Conservation (phyloP, 2,113 vertebrate genomes). For the Siphamia tubifer region DNA sequence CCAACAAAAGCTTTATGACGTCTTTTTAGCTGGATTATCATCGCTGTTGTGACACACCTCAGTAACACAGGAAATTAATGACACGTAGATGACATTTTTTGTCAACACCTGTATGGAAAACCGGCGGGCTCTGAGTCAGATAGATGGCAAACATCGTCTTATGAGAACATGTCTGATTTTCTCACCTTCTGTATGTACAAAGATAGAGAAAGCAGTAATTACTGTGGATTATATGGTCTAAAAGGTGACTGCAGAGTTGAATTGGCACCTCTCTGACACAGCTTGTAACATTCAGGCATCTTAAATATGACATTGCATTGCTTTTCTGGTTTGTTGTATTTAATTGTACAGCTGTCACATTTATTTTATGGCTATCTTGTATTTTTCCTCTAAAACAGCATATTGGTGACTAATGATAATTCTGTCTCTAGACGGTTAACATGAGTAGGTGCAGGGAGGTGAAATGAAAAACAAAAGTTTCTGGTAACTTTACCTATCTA, state of each 20-base stretch:
- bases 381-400: too few relatives aligned
- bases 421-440: too few relatives aligned
- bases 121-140: constrained; percentile 16
- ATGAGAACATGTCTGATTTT: constrained; percentile 48
- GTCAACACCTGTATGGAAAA: constrained; percentile 40
- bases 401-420: too few relatives aligned
- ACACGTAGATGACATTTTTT: constrained; percentile 11
- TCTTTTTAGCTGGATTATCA: neutral
- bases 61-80: constrained; percentile 1
- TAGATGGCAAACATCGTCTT: neutral
- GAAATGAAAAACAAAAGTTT: too few relatives aligned
- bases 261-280: neutral
- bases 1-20: neutral
- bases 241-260: neutral
- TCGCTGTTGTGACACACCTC: constrained; percentile 9
- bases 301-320: neutral
- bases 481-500: too few relatives aligned
- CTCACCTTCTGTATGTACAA: neutral
- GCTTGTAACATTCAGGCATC: neutral
- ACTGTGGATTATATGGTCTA: neutral
- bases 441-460: too few relatives aligned
- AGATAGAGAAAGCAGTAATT: neutral
- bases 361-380: too few relatives aligned
- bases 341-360: too few relatives aligned
- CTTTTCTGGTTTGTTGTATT: neutral